Evolutionary conservation across 2,888 invertebrate species (phyloP).

Genomic region (Chaitophorus viminalis): DNA sequence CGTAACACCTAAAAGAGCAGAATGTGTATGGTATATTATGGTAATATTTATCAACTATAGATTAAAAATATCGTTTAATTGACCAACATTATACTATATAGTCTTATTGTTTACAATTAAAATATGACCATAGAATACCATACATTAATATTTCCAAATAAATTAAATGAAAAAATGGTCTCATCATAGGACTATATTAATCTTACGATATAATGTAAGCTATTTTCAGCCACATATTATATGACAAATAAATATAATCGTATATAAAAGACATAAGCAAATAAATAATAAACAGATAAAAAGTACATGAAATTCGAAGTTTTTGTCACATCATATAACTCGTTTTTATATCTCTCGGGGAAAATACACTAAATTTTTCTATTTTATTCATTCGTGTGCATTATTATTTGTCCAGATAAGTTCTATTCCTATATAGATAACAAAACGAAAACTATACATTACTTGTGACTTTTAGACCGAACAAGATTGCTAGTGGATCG

Average conservation of each 20-base stretch:
- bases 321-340: conserved; percentile 32
- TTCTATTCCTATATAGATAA: conserved; percentile 49
- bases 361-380: conserved; percentile 28
- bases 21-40: too few relatives aligned
- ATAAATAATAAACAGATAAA: conserved; percentile 24
- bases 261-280: background rate
- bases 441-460: conserved; percentile 48
- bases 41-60: too few relatives aligned
- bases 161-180: too few relatives aligned
- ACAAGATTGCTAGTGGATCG: conserved; percentile 57
- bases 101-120: too few relatives aligned
- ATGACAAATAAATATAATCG: background rate
- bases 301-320: conserved; percentile 20
- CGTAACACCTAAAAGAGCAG: too few relatives aligned
- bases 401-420: conserved; percentile 51
- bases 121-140: too few relatives aligned
- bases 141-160: too few relatives aligned
- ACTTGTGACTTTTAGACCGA: conserved; percentile 59
- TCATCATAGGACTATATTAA: too few relatives aligned
- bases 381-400: conserved; percentile 57
- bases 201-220: too few relatives aligned
- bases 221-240: background rate
- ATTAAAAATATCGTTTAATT: too few relatives aligned
- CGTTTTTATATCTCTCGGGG: conserved; percentile 9
- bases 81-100: too few relatives aligned